Percentiles rank a stretch among this genome's conserved stretches.
Conservation (phyloP, 2,888 invertebrate species). For the Troglohyphantes excavatus region DNA sequence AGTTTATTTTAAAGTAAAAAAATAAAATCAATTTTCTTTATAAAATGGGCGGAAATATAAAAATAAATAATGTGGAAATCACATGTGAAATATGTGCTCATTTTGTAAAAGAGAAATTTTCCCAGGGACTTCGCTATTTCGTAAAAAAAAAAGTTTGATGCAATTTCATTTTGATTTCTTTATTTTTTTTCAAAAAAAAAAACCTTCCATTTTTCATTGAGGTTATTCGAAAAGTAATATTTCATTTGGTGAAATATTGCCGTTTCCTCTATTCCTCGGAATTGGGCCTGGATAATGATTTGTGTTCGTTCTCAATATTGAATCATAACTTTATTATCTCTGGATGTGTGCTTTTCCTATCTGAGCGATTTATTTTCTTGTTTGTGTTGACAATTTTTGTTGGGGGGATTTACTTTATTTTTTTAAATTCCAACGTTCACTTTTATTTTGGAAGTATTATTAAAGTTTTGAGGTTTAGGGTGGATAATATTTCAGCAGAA, state of each 20-base stretch:
- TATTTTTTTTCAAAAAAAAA: not conserved
- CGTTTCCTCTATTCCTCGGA: slow-evolving; percentile 13
- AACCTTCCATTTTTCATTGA: slow-evolving; percentile 4
- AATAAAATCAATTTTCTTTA: slow-evolving; percentile 7
- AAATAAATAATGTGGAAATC: not conserved
- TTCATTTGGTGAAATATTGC: slow-evolving; percentile 32
- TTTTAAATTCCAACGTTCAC: too few species aligned
- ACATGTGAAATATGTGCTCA: slow-evolving; percentile 51
- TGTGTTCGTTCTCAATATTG: slow-evolving; percentile 26
- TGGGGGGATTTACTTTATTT: too few species aligned
- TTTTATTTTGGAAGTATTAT: too few species aligned
- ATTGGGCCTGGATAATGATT: slow-evolving; percentile 34
- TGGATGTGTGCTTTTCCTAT: not conserved
- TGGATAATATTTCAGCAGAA: too few species aligned
- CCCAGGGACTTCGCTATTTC: slow-evolving; percentile 5
- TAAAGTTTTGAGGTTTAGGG: too few species aligned
- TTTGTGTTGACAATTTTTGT: not conserved
- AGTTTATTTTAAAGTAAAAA: not conserved
- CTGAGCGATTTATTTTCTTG: not conserved
- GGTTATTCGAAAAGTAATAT: slow-evolving; percentile 1
- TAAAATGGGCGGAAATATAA: slow-evolving; percentile 12
- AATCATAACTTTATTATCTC: slow-evolving; percentile 44
- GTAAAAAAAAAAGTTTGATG: not conserved
- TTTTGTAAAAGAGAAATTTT: slow-evolving; percentile 35
- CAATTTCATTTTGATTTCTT: slow-evolving; percentile 20